Conservation (phyloP, 64 coral and sea anemone species). For the Stichodactyla helianthus region DNA sequence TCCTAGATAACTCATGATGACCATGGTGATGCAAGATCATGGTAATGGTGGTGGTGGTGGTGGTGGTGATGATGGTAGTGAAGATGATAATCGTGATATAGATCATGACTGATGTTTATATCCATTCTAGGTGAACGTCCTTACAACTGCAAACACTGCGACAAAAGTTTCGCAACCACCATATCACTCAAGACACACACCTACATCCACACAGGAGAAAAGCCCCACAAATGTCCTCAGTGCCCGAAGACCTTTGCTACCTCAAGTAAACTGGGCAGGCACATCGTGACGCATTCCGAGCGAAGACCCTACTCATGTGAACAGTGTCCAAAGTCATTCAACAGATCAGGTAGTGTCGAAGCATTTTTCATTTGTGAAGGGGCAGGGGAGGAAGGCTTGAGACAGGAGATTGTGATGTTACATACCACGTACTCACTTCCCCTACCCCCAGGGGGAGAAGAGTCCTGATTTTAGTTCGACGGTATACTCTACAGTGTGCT, state of each 20-base stretch:
- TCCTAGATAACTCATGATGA: too few species aligned
- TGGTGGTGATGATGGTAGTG: too few species aligned
- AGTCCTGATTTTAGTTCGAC: too few species aligned
- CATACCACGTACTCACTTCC: too few species aligned
- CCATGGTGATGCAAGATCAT: too few species aligned
- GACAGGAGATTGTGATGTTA: too few species aligned
- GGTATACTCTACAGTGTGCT: too few species aligned
- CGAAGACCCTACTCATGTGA: slow-evolving; percentile 65
- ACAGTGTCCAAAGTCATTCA: slow-evolving; percentile 71
- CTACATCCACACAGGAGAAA: slow-evolving; percentile 78
- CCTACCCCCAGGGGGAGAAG: too few species aligned
- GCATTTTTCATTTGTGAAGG: too few species aligned
- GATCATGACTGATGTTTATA: not conserved
- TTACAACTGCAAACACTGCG: slow-evolving; percentile 75
- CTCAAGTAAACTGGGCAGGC: slow-evolving; percentile 74
- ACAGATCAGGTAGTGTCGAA: slow-evolving; percentile 60
- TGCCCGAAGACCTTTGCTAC: slow-evolving; percentile 82
- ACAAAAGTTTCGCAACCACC: slow-evolving; percentile 76
- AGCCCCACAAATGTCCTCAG: slow-evolving; percentile 76
- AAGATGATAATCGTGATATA: not conserved
- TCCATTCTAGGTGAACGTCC: slow-evolving; percentile 61
- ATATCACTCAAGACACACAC: slow-evolving; percentile 82
- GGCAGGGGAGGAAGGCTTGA: too few species aligned
- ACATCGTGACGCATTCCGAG: slow-evolving; percentile 81
- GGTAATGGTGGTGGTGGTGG: too few species aligned